Evolutionary conservation across 1,140 invertebrate species (phyloP).

Genomic region (Lerema accius): DNA sequence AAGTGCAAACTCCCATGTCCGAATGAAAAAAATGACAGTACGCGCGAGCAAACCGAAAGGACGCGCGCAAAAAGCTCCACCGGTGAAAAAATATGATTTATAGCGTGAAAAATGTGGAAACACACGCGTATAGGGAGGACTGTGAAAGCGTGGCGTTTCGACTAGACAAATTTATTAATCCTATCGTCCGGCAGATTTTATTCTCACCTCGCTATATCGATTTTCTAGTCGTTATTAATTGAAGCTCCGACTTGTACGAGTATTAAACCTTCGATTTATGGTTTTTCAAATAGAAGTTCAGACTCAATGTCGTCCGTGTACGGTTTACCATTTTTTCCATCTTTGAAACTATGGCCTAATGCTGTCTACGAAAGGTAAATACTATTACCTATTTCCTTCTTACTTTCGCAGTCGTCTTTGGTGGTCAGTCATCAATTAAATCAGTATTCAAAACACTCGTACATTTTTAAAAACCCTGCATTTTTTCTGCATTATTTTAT

Average conservation of each 20-base stretch:
- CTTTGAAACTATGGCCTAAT: no score
- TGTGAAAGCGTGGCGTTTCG: conserved; percentile 75
- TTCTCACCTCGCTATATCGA: conserved; percentile 40
- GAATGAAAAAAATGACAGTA: conserved; percentile 77
- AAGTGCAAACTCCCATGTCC: conserved; percentile 74
- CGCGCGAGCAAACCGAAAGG: conserved; percentile 75
- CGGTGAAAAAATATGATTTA: conserved; percentile 84
- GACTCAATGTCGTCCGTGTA: background rate
- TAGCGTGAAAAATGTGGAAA: conserved; percentile 83
- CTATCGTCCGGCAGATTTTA: conserved; percentile 59
- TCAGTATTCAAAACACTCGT: no score
- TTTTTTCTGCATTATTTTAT: no score
- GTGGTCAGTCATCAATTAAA: no score
- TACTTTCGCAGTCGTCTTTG: no score
- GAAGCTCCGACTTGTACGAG: conserved; percentile 29
- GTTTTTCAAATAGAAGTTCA: conserved; percentile 4
- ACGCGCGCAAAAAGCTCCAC: conserved; percentile 75
- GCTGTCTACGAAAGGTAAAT: no score
- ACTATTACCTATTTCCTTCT: no score
- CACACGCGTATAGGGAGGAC: conserved; percentile 77
- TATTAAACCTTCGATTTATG: conserved; percentile 41
- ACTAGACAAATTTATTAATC: conserved; percentile 80
- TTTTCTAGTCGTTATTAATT: conserved; percentile 30
- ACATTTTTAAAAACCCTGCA: no score
- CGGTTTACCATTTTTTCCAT: no score